A percentile compares a stretch with the other conserved stretches of the same genome.
Conservation (phyloP, 2,888 invertebrate genomes). For the Melanostoma mellinum region DNA sequence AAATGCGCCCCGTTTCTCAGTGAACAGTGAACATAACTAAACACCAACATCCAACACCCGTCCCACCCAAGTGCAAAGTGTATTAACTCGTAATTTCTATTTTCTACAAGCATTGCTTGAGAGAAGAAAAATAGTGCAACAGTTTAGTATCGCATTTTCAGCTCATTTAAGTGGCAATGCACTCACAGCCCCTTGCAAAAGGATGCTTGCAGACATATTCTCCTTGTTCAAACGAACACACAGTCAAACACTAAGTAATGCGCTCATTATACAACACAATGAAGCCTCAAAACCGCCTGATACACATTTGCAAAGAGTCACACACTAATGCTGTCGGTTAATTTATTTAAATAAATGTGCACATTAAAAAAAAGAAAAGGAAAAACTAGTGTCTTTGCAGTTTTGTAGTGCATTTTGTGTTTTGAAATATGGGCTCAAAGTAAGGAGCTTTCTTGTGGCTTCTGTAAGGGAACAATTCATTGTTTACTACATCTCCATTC, state of each 20-base stretch:
- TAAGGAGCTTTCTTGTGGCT: slow-evolving; percentile 24
- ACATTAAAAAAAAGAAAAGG: slow-evolving; percentile 49
- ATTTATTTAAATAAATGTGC: slow-evolving; percentile 63
- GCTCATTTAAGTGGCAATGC: slow-evolving; percentile 20
- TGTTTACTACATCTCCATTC: slow-evolving; percentile 1
- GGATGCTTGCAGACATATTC: slow-evolving; percentile 37
- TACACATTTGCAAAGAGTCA: slow-evolving; percentile 5
- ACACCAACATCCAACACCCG: background rate
- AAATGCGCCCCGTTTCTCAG: slow-evolving; percentile 12
- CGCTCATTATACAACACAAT: slow-evolving; percentile 21
- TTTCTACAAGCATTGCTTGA: background rate
- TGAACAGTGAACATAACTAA: slow-evolving; percentile 21
- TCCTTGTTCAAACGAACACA: background rate
- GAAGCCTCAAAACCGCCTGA: slow-evolving; percentile 23
- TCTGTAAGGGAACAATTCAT: background rate
- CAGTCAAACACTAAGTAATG: slow-evolving; percentile 24
- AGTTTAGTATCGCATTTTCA: slow-evolving; percentile 30
- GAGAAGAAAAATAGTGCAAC: slow-evolving; percentile 37
- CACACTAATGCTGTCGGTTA: slow-evolving; percentile 36
- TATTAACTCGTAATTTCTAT: slow-evolving; percentile 15
- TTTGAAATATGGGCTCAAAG: slow-evolving; percentile 59
- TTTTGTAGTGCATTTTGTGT: slow-evolving; percentile 44
- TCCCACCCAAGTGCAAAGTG: background rate
- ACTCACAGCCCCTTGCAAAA: background rate
- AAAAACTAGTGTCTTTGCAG: slow-evolving; percentile 1